Percentiles rank a stretch among this genome's conserved stretches.
phyloP scores from a whole-genome alignment of 1,140 invertebrate species.

The Elymnias hypermnestra region DNA sequence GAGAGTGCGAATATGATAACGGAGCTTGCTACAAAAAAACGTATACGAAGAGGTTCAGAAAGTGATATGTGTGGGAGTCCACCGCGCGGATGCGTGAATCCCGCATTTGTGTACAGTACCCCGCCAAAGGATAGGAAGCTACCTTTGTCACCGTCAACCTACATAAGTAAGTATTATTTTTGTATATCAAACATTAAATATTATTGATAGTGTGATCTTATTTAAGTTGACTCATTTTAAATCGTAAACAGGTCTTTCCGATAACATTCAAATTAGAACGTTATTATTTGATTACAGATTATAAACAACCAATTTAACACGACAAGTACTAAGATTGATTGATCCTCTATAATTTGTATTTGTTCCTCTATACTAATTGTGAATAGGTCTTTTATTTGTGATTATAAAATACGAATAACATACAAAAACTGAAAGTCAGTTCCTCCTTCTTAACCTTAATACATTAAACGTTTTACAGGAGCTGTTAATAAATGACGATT shows the following conservation, averaged over 20 bases:
- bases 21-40: conserved; percentile 32
- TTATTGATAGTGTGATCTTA: not conserved
- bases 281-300: not conserved
- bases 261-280: not conserved
- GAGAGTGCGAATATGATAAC: conserved; percentile 52
- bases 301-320: no score
- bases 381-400: no score
- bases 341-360: no score
- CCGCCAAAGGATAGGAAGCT: conserved; percentile 64
- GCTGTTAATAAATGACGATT: no score
- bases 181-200: conserved; percentile 3
- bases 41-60: conserved; percentile 53
- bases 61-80: conserved; percentile 48
- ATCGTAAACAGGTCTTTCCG: not conserved
- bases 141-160: conserved; percentile 54
- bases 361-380: no score
- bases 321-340: no score
- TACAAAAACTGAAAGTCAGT: no score
- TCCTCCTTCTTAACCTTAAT: no score
- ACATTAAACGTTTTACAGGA: no score
- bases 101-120: conserved; percentile 67
- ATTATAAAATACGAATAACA: no score
- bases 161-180: conserved; percentile 56
- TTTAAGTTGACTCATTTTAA: conserved; percentile 5
- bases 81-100: conserved; percentile 55